Percentiles rank a stretch among this genome's conserved stretches.
Conservation (phyloP, 2,888 invertebrate species). For the Argyresthia albistria region DNA sequence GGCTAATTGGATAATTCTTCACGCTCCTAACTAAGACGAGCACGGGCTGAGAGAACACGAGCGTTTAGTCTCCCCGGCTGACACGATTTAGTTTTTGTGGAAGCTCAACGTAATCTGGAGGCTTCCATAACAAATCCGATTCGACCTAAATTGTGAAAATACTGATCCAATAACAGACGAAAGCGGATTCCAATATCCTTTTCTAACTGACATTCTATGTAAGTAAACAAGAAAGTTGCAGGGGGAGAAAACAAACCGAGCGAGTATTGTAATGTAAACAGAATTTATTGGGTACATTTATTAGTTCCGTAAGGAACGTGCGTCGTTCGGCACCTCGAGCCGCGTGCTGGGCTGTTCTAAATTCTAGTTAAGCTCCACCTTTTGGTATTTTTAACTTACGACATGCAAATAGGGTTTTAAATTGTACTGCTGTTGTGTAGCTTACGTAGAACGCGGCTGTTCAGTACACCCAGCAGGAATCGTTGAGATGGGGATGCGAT, state of each 20-base stretch:
- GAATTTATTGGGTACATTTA: constrained; percentile 61
- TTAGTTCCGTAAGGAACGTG: constrained; percentile 55
- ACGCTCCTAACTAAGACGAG: constrained; percentile 39
- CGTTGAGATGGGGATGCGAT: constrained; percentile 29
- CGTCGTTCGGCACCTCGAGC: constrained; percentile 31
- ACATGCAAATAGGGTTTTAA: no score
- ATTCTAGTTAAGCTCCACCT: no score
- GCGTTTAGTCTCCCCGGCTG: constrained; percentile 15
- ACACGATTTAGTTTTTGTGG: constrained; percentile 29
- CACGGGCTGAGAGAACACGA: constrained; percentile 29
- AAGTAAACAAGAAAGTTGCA: constrained; percentile 14
- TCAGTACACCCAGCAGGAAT: no score
- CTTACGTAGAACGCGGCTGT: no score
- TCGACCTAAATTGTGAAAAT: neutral
- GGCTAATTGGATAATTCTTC: constrained; percentile 58
- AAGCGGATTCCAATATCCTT: constrained; percentile 5
- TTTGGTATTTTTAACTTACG: no score
- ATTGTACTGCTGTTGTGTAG: no score
- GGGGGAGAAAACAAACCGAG: constrained; percentile 25
- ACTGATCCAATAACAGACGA: constrained; percentile 1
- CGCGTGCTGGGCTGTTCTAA: constrained; percentile 11
- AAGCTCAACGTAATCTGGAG: constrained; percentile 30
- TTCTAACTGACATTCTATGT: constrained; percentile 4
- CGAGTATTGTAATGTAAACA: constrained; percentile 44
- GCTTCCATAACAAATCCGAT: constrained; percentile 8